phyloP scores from a whole-genome alignment of 1,140 invertebrate genomes.

The Conus ventricosus region DNA sequence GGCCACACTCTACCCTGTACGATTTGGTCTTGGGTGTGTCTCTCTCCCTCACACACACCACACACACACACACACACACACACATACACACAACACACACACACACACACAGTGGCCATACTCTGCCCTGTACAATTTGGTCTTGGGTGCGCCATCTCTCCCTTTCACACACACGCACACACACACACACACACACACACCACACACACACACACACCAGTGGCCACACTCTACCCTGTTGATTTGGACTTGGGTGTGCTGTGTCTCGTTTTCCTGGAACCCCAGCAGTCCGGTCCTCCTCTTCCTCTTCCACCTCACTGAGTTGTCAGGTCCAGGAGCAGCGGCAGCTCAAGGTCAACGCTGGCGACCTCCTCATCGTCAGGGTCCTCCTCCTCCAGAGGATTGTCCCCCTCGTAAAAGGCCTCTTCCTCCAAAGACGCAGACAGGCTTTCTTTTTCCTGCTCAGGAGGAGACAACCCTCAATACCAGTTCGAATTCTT shows the following conservation, averaged over 20 bases:
- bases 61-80: too few species aligned
- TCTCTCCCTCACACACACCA: too few species aligned
- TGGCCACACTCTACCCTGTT: not conserved
- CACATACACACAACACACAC: too few species aligned
- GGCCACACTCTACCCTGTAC: not conserved
- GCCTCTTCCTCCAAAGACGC: constrained; percentile 42
- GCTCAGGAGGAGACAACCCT: not conserved
- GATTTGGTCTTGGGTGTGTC: too few species aligned
- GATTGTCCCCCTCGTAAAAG: constrained; percentile 55
- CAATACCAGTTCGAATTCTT: not conserved
- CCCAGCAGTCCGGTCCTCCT: not conserved
- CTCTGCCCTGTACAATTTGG: not conserved
- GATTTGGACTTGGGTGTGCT: not conserved
- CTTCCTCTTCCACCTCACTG: constrained; percentile 3
- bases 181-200: too few species aligned
- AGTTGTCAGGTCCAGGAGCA: not conserved
- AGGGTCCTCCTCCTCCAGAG: constrained; percentile 10
- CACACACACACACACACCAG: too few species aligned
- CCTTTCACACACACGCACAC: not conserved
- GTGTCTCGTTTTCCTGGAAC: not conserved
- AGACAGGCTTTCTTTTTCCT: constrained; percentile 6
- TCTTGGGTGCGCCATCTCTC: too few species aligned
- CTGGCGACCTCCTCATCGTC: not conserved
- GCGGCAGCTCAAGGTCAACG: not conserved
- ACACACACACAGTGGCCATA: not conserved